These are phyloP conservation scores for Parazoanthus darwini DNA, from an alignment of 92 coral and sea anemone genomes.

Conservation along the genomic window DNA sequence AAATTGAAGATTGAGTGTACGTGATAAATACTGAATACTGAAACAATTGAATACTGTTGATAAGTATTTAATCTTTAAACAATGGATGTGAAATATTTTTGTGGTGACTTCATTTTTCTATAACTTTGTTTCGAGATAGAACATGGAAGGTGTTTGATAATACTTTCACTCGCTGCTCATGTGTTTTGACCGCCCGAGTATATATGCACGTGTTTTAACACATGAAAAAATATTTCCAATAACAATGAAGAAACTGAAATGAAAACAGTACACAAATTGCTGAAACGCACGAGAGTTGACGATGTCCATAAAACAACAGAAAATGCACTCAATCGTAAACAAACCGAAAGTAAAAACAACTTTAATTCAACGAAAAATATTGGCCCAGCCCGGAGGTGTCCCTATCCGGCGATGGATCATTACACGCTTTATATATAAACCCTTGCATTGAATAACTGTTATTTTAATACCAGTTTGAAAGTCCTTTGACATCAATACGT, in stretches of 20 bases:
- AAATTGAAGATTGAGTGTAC: too few relatives aligned
- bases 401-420: not conserved
- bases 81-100: not conserved
- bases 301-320: not conserved
- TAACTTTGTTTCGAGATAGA: too few relatives aligned
- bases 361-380: not conserved
- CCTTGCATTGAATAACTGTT: not conserved
- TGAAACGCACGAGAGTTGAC: not conserved
- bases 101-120: not conserved
- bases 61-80: not conserved
- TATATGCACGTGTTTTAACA: too few relatives aligned
- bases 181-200: too few relatives aligned
- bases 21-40: too few relatives aligned
- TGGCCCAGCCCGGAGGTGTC: constrained; percentile 6
- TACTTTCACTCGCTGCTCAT: too few relatives aligned
- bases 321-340: not conserved
- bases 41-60: too few relatives aligned
- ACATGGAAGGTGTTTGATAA: not conserved
- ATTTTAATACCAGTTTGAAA: not conserved
- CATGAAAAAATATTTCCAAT: too few relatives aligned
- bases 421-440: not conserved
- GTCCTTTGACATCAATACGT: not conserved
- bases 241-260: not conserved
- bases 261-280: not conserved
- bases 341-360: not conserved